Base-by-base conservation (phyloP, 2,113 vertebrate species). In the Sigmodon hispidus region DNA sequence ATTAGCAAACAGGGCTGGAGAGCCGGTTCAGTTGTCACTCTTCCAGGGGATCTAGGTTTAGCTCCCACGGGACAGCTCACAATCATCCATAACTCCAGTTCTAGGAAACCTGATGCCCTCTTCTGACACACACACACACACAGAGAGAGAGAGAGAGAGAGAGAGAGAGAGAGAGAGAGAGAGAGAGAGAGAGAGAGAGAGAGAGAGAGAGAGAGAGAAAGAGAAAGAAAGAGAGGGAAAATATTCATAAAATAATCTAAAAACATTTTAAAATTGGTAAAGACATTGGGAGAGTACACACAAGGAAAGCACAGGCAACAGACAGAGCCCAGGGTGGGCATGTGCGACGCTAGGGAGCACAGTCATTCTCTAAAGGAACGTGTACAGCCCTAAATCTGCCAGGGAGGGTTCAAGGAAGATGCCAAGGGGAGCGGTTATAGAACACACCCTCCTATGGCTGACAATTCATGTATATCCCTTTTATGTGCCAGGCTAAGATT, bases 281-380 rank as follows among this genome's bases (percentile, higher is more conserved):
- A 85, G n/a, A 65, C 29, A 16, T 84, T 90, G 36, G n/a, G 16
- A 57, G 40, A 70, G 19, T 36, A 90, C 8, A 92, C 73, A 17
- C 11, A 22, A 94, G 61, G 48, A 95, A 77, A 93, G 24, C 2
- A 89, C 34, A 95, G 34, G 43, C 76, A 94, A 90, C 5, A 69
- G 85, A 92, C 52, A n/a, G 9, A 29, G 63, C n/a, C n/a, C n/a
- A 24, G 55, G 7, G 70, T 5, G 59, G 11, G 11, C 59, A 8
- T n/a, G 4, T 26, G 3, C 29, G 52, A 63, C 12, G 40, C 40
- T 45, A 16, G 9, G 36, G 5, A 15, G 65, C 21, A 75, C 15
- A n/a, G 52, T 89, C 63, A 91, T 89, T 97, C 73, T 75, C 67
- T 50, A 57, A 87, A 91, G 19, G 67, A 57, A 93, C 70, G 16